Evolutionary conservation across 2,888 invertebrate species (phyloP).

Genomic region (Drosophila glabriapex): DNA sequence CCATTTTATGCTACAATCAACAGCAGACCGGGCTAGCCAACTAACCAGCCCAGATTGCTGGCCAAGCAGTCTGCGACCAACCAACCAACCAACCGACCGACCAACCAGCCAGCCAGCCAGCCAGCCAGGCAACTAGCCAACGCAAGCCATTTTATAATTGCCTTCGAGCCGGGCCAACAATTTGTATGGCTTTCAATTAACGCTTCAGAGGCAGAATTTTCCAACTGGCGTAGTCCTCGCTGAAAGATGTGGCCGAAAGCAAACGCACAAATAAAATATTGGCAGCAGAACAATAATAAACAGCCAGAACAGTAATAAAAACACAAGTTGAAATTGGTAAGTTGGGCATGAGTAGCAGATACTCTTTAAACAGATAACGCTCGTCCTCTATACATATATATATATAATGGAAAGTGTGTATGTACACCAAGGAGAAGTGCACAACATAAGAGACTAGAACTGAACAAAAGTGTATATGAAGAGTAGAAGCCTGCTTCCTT

Average conservation of each 20-base stretch:
- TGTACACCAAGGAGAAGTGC: background rate
- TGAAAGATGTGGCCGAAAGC: conserved; percentile 55
- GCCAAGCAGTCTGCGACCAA: background rate
- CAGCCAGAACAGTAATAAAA: conserved; percentile 50
- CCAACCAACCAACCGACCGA: conserved; percentile 31
- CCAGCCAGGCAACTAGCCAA: conserved; percentile 22
- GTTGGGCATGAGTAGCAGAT: background rate
- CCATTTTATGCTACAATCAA: conserved; percentile 75
- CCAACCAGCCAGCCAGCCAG: conserved; percentile 24
- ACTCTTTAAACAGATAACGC: background rate
- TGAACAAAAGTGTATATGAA: background rate
- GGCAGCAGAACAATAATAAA: conserved; percentile 54
- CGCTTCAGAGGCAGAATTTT: conserved; percentile 46
- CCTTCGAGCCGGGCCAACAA: conserved; percentile 66
- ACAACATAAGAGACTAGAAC: background rate
- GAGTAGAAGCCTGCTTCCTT: background rate
- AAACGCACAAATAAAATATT: conserved; percentile 74
- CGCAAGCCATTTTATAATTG: conserved; percentile 71
- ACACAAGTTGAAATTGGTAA: background rate
- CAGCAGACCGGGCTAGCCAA: conserved; percentile 36
- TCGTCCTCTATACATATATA: background rate
- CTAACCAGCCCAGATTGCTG: conserved; percentile 9
- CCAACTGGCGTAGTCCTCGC: conserved; percentile 33
- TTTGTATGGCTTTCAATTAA: conserved; percentile 81
- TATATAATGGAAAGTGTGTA: background rate